These are phyloP conservation scores for Watsonalla binaria DNA, from an alignment of 2,888 invertebrate species.

Conservation along the genomic window DNA sequence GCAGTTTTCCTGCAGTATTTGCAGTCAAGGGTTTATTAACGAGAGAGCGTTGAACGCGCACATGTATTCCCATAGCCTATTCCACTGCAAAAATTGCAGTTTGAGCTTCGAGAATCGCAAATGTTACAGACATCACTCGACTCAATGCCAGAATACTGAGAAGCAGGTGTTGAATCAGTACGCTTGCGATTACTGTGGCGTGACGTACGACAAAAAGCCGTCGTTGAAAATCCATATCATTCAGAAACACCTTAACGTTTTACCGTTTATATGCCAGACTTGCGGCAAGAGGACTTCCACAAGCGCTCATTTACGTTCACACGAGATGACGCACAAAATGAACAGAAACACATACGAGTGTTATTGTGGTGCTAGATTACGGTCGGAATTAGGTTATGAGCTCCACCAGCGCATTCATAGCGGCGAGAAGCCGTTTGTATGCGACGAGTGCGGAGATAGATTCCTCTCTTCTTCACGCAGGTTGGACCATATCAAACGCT, in stretches of 20 bases:
- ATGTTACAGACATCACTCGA: conserved; percentile 50
- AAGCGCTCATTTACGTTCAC: conserved; percentile 47
- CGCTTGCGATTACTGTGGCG: conserved; percentile 55
- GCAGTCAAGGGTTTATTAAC: conserved; percentile 43
- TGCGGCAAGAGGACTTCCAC: conserved; percentile 64
- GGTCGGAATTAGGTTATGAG: conserved; percentile 47
- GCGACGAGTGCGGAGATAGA: conserved; percentile 50
- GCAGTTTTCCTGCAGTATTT: conserved; percentile 36
- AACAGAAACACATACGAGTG: conserved; percentile 46
- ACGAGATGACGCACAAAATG: conserved; percentile 43
- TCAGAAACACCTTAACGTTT: conserved; percentile 58
- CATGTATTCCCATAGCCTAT: conserved; percentile 45
- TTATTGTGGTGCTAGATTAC: conserved; percentile 52
- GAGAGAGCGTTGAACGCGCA: conserved; percentile 52
- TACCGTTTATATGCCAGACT: conserved; percentile 49
- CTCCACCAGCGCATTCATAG: conserved; percentile 59
- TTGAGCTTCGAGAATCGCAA: conserved; percentile 50
- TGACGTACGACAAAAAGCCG: conserved; percentile 51
- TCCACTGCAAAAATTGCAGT: conserved; percentile 48
- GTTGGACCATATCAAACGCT: conserved; percentile 57
- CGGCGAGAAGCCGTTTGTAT: conserved; percentile 56
- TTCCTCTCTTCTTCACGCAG: conserved; percentile 62
- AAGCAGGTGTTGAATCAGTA: conserved; percentile 17
- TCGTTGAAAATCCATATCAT: conserved; percentile 57
- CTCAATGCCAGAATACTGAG: conserved; percentile 27